Evolutionary conservation across 2,888 invertebrate genomes (phyloP), one percentile per base, ranked within the genome.

Genomic region (Eupithecia subumbrata): DNA sequence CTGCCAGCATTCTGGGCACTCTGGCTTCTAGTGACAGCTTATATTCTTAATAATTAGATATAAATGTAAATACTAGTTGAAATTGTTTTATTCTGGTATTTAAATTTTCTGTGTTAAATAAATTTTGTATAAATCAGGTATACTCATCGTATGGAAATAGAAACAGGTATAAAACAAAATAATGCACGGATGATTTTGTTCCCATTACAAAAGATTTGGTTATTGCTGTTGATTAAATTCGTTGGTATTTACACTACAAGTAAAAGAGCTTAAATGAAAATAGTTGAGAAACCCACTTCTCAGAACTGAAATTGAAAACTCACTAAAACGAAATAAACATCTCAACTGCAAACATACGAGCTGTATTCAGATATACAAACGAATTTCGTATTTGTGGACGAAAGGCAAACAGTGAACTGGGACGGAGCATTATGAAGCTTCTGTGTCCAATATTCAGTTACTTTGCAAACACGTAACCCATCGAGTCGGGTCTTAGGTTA

Each of bases 381-480:
- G 71, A 69, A 80, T 82, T 79, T 75, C 78, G 83, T 85, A 86
- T 88, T 88, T 85, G 86, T 85, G 82, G 82, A 87, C 84, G 81
- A 76, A 77, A 80, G 83, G 84, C 85, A 91, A 92, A 93, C 83
- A 83, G 80, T 78, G 84, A 89, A 89, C 84, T 88, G 83, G 91
- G 84, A 90, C 89, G 89, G 82, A 85, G 88, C 87, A 86, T 87
- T 86, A 87, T 83, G 82, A 81, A 88, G 91, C 92, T 92, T 89
- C 91, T 91, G 92, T 88, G 83, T 85, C 81, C 81, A 80, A 88
- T 92, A 91, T 94, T 88, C 81, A 84, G 91, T 94, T 94, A 88
- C 94, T 82, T 78, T 80, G 84, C 86, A 92, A 92, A 94, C 91
- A 92, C 84, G 86, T 88, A 89, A 88, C 90, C 92, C 93, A 91